These are phyloP conservation scores for Gobio occitaniae DNA, from an alignment of 2,797 vertebrate species.

Conservation along the genomic window DNA sequence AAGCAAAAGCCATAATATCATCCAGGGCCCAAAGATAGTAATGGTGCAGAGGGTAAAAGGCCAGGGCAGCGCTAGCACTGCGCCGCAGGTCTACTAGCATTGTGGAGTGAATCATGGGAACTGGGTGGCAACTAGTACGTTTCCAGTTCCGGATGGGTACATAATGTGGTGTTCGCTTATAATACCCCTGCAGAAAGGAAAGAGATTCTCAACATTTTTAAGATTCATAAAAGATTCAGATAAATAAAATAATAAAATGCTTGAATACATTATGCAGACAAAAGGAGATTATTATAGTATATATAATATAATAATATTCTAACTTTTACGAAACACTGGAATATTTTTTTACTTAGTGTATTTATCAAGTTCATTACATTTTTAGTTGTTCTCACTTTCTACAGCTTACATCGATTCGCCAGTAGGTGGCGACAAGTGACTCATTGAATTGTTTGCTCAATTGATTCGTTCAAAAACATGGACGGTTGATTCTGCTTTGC, in stretches of 20 bases:
- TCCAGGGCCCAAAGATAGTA: constrained; percentile 86
- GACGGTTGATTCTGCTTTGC: neutral
- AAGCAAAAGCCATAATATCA: constrained; percentile 90
- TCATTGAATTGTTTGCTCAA: neutral
- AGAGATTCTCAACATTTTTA: neutral
- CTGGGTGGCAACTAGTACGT: constrained; percentile 83
- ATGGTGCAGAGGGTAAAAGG: constrained; percentile 83
- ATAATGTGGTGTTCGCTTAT: constrained; percentile 87
- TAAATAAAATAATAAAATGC: neutral
- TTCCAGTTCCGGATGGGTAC: constrained; percentile 86
- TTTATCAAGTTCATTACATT: neutral
- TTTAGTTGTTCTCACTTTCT: neutral
- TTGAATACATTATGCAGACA: neutral
- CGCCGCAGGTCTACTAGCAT: constrained; percentile 88
- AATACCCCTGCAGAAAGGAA: constrained; percentile 83
- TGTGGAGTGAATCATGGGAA: constrained; percentile 91
- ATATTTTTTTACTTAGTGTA: neutral
- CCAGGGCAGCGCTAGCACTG: constrained; percentile 75
- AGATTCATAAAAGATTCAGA: neutral
- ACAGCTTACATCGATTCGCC: neutral
- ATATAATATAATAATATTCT: neutral
- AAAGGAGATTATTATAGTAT: neutral
- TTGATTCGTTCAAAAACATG: neutral
- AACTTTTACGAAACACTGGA: neutral
- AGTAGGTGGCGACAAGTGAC: neutral